Evolutionary conservation across 2,113 vertebrate species (phyloP).

Genomic region (Urocolius indicus): DNA sequence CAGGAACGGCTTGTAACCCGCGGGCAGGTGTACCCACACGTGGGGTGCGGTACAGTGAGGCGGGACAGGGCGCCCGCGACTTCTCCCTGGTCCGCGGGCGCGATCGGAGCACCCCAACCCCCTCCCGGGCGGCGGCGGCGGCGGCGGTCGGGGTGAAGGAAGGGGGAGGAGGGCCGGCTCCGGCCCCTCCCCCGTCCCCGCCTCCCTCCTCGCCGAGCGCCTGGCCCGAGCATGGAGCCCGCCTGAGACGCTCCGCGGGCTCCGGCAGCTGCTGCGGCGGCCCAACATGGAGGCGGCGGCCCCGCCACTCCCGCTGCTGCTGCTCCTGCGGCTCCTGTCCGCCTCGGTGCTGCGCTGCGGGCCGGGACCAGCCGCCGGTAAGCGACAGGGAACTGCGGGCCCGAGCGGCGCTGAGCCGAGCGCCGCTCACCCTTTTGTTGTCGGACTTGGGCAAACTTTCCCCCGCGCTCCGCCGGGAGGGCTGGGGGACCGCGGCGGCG

Average conservation of each 20-base stretch:
- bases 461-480: neutral
- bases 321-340: constrained; percentile 47
- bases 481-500: neutral
- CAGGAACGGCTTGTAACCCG: rapidly evolving
- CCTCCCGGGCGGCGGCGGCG: neutral
- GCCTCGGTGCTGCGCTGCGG: constrained; percentile 43
- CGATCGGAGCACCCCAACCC: neutral
- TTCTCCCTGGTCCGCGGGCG: neutral
- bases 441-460: constrained; percentile 47
- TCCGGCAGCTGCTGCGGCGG: constrained; percentile 66
- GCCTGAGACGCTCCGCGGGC: constrained; percentile 57
- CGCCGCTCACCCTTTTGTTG: constrained; percentile 52
- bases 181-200: constrained; percentile 45
- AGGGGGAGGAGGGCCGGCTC: neutral
- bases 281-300: constrained; percentile 69
- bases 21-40: neutral
- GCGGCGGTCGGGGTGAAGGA: neutral
- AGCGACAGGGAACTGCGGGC: neutral
- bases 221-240: constrained; percentile 66
- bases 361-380: constrained; percentile 36
- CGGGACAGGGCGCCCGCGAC: neutral
- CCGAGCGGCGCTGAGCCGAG: neutral
- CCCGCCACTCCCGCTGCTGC: constrained; percentile 31
- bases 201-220: constrained; percentile 31
- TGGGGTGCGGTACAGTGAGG: too few relatives aligned